Conservation (phyloP, 2,888 invertebrate genomes). For the Sisyra nigra region DNA sequence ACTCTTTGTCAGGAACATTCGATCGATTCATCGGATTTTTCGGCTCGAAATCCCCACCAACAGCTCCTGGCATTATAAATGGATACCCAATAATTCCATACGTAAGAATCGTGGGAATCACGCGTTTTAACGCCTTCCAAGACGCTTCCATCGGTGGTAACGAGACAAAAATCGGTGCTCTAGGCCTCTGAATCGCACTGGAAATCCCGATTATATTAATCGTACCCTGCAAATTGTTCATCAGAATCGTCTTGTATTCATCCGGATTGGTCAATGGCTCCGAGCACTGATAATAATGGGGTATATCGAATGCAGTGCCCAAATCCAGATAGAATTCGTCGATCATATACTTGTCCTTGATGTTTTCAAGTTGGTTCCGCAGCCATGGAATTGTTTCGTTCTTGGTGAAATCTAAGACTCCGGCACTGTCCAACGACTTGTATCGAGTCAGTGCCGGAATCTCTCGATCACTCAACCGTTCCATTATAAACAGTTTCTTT, state of each 20-base stretch:
- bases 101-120: conserved; percentile 65
- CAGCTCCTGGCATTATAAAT: conserved; percentile 83
- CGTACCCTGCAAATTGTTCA: conserved; percentile 40
- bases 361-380: conserved; percentile 43
- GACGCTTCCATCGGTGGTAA: conserved; percentile 73
- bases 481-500: conserved; percentile 59
- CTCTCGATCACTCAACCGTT: conserved; percentile 57
- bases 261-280: conserved; percentile 63
- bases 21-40: conserved; percentile 31
- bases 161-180: conserved; percentile 72
- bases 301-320: conserved; percentile 72
- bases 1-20: conserved; percentile 45
- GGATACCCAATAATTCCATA: conserved; percentile 87
- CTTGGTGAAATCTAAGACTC: conserved; percentile 76
- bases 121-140: conserved; percentile 45
- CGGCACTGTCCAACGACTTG: conserved; percentile 64
- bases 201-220: conserved; percentile 65
- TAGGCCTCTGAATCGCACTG: conserved; percentile 64
- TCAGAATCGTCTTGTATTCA: conserved; percentile 60
- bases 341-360: conserved; percentile 59
- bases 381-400: conserved; percentile 70
- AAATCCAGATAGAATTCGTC: conserved; percentile 74
- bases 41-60: conserved; percentile 74
- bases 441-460: conserved; percentile 74
- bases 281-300: conserved; percentile 69